Conservation (phyloP, 1,140 invertebrate species). For the Cotesia glomerata region DNA sequence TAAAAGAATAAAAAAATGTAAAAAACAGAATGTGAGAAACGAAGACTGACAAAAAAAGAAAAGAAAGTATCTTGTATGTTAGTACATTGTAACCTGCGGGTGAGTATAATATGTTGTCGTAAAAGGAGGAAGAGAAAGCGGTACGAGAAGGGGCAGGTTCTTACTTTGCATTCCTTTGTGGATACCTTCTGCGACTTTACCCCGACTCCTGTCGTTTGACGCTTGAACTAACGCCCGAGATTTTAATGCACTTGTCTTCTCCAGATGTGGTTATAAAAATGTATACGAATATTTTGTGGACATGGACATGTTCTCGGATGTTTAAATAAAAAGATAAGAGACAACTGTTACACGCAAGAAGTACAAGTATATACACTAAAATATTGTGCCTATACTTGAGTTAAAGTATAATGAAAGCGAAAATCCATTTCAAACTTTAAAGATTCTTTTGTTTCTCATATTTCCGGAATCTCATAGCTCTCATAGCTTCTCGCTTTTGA, state of each 20-base stretch:
- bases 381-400: slow-evolving; percentile 10
- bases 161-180: slow-evolving; percentile 65
- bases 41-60: slow-evolving; percentile 13
- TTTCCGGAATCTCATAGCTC: not conserved
- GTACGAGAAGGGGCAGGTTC: slow-evolving; percentile 45
- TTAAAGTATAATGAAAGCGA: slow-evolving; percentile 49
- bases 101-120: slow-evolving; percentile 48
- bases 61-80: slow-evolving; percentile 56
- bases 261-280: slow-evolving; percentile 61
- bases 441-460: not conserved
- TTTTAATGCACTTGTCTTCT: slow-evolving; percentile 65
- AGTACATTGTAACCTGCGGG: slow-evolving; percentile 55
- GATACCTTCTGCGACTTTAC: slow-evolving; percentile 31
- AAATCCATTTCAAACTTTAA: slow-evolving; percentile 57
- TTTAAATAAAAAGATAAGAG: slow-evolving; percentile 36
- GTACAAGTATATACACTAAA: slow-evolving; percentile 9
- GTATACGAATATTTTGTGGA: slow-evolving; percentile 52
- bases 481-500: not conserved
- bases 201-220: slow-evolving; percentile 47
- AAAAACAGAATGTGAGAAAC: slow-evolving; percentile 31
- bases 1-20: slow-evolving; percentile 47
- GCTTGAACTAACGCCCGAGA: slow-evolving; percentile 61
- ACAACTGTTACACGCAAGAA: not conserved
- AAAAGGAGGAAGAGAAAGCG: slow-evolving; percentile 34
- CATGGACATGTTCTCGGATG: slow-evolving; percentile 41